Conservation (phyloP, 1,140 invertebrate species). For the Helicoverpa armigera region DNA sequence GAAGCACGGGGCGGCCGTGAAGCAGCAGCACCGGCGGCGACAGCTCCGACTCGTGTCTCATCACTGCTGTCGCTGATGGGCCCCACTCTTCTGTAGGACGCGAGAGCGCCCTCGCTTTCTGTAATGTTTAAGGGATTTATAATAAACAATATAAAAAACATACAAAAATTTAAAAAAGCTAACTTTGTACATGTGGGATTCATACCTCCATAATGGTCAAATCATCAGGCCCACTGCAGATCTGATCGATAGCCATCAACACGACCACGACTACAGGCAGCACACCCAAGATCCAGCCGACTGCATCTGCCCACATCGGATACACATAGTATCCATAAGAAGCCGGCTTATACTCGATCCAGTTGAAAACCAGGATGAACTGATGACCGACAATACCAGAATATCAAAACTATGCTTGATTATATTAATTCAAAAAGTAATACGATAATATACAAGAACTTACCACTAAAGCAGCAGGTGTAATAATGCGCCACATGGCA, state of each 20-base stretch:
- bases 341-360: constrained; percentile 93
- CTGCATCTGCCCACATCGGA: constrained; percentile 91
- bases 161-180: too few species aligned
- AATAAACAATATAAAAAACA: background rate
- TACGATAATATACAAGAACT: constrained; percentile 50
- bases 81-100: constrained; percentile 90
- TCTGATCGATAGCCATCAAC: constrained; percentile 89
- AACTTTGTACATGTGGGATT: background rate
- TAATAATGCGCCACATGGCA: constrained; percentile 92
- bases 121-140: background rate
- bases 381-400: constrained; percentile 68
- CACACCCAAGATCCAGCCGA: constrained; percentile 93
- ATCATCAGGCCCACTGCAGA: constrained; percentile 86
- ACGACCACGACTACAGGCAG: constrained; percentile 91
- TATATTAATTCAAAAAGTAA: background rate
- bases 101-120: constrained; percentile 87
- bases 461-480: constrained; percentile 91
- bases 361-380: constrained; percentile 94
- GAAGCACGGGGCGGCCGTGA: constrained; percentile 88
- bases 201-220: constrained; percentile 87
- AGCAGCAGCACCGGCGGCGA: constrained; percentile 87
- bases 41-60: constrained; percentile 71
- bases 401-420: background rate
- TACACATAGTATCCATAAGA: constrained; percentile 92
- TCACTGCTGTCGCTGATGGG: constrained; percentile 72